Percentiles rank a stretch among this genome's conserved stretches.
These are phyloP conservation scores for Eriocheir sinensis DNA, from an alignment of 1,140 invertebrate genomes.

Conservation along the genomic window DNA sequence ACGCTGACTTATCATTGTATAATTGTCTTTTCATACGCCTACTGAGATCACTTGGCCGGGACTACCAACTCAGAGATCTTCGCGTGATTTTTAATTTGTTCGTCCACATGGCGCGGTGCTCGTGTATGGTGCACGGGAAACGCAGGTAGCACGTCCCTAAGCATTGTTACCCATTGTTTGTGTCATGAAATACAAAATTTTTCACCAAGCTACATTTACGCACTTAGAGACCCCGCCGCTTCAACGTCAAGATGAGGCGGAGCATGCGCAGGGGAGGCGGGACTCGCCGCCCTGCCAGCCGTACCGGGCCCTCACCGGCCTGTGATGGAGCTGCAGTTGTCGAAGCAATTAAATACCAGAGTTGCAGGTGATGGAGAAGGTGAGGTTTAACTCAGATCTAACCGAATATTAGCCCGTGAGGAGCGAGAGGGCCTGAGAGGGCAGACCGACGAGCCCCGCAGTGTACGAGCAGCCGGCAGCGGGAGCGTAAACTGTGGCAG, in stretches of 20 bases:
- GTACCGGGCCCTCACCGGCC: not conserved
- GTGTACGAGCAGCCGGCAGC: slow-evolving; percentile 55
- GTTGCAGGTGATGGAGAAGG: slow-evolving; percentile 12
- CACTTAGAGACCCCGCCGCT: slow-evolving; percentile 42
- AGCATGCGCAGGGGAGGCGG: slow-evolving; percentile 65
- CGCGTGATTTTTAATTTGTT: slow-evolving; percentile 35
- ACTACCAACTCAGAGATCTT: slow-evolving; percentile 50
- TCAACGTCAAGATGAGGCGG: slow-evolving; percentile 56
- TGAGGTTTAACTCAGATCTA: not conserved
- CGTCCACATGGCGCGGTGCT: slow-evolving; percentile 13
- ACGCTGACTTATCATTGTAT: slow-evolving; percentile 68
- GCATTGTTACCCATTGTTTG: not conserved
- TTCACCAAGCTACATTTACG: slow-evolving; percentile 5
- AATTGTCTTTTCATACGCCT: slow-evolving; percentile 70
- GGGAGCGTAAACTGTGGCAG: slow-evolving; percentile 47
- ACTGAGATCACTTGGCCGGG: slow-evolving; percentile 35
- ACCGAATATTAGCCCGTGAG: not conserved
- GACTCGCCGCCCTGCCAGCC: slow-evolving; percentile 18
- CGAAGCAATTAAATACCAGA: slow-evolving; percentile 12
- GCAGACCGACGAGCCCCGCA: not conserved
- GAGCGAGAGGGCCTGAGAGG: not conserved
- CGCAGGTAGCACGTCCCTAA: not conserved
- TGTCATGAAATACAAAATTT: not conserved
- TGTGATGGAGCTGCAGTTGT: not conserved
- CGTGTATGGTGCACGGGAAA: not conserved